phyloP scores from a whole-genome alignment of 1,140 invertebrate species.

The Lepidurus packardi region DNA sequence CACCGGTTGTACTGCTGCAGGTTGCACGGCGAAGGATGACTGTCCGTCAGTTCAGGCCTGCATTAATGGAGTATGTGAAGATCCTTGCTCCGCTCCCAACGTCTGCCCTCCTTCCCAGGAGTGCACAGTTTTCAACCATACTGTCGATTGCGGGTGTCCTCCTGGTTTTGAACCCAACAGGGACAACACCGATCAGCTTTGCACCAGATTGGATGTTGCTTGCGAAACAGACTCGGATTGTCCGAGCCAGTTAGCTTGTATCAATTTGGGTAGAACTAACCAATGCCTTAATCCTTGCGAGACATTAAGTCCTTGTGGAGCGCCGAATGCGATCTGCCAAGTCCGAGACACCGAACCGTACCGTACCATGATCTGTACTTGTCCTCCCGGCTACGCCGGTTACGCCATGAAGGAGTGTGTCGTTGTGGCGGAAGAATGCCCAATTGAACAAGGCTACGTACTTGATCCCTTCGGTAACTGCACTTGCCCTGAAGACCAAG shows the following conservation, averaged over 20 bases:
- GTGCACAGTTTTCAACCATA: slow-evolving; percentile 72
- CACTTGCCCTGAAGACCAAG: slow-evolving; percentile 62
- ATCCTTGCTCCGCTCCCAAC: slow-evolving; percentile 68
- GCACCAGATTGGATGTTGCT: slow-evolving; percentile 39
- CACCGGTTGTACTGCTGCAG: slow-evolving; percentile 64
- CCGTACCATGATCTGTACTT: slow-evolving; percentile 79
- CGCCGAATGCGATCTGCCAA: slow-evolving; percentile 65
- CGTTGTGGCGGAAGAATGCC: slow-evolving; percentile 52
- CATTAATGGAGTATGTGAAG: slow-evolving; percentile 74
- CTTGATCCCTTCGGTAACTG: slow-evolving; percentile 63
- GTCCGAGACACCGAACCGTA: slow-evolving; percentile 73
- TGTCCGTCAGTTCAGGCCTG: slow-evolving; percentile 78
- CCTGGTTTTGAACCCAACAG: slow-evolving; percentile 42
- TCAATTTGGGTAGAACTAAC: slow-evolving; percentile 50
- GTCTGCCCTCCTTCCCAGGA: slow-evolving; percentile 69
- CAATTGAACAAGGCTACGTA: slow-evolving; percentile 64
- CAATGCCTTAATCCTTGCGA: slow-evolving; percentile 77
- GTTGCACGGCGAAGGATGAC: slow-evolving; percentile 81
- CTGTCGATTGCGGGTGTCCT: slow-evolving; percentile 75
- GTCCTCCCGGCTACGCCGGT: slow-evolving; percentile 68
- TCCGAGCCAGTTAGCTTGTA: slow-evolving; percentile 67
- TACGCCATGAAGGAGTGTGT: slow-evolving; percentile 51
- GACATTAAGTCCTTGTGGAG: slow-evolving; percentile 67
- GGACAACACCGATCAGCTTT: slow-evolving; percentile 36
- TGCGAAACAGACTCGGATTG: slow-evolving; percentile 77